Evolutionary conservation across 2,113 vertebrate genomes (phyloP).

Genomic region (Actinemys pallida): DNA sequence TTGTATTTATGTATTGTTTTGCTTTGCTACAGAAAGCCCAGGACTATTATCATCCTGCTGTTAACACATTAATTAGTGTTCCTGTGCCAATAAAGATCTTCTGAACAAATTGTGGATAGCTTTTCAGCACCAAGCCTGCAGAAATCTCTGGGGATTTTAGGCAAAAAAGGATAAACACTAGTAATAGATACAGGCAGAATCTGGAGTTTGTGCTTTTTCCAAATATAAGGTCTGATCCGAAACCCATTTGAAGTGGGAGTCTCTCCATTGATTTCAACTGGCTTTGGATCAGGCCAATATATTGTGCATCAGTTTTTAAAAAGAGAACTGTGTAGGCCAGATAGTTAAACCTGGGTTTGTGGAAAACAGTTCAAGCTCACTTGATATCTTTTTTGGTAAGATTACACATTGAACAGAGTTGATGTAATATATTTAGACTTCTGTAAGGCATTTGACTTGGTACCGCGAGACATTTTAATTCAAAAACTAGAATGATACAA

Average conservation of each 20-base stretch:
- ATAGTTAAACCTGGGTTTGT: neutral
- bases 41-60: neutral
- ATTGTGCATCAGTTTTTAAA: neutral
- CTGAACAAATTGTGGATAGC: conserved; percentile 7
- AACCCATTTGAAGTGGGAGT: neutral
- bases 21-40: conserved; percentile 44
- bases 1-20: conserved; percentile 30
- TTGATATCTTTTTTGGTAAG: too few species aligned
- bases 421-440: too few species aligned
- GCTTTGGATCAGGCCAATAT: neutral
- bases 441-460: too few species aligned
- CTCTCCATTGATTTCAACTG: neutral
- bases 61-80: conserved; percentile 41
- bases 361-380: too few species aligned
- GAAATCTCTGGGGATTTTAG: neutral
- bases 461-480: too few species aligned
- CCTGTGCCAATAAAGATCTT: conserved; percentile 18
- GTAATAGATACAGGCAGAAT: neutral
- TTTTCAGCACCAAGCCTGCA: conserved; percentile 32
- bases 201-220: neutral
- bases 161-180: neutral
- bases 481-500: neutral
- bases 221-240: neutral
- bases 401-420: too few species aligned
- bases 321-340: neutral